A percentile compares a stretch with the other conserved stretches of the same genome.
These are phyloP conservation scores for Collichthys lucidus DNA, from an alignment of 2,113 vertebrate species.

Conservation along the genomic window DNA sequence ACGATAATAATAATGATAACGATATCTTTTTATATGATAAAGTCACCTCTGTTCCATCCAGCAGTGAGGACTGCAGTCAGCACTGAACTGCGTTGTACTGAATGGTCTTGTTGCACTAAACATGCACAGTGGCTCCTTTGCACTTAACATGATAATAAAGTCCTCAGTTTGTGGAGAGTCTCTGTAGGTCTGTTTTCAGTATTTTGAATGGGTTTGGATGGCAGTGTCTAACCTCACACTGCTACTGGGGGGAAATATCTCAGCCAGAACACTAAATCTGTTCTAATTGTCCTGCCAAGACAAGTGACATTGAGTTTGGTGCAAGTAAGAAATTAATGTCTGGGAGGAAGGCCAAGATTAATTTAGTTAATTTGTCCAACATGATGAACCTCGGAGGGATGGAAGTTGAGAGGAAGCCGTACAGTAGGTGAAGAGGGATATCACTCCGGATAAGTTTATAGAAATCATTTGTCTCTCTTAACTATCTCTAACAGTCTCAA, in stretches of 20 bases:
- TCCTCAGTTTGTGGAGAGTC: constrained; percentile 35
- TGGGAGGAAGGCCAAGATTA: not conserved
- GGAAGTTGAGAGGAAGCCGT: not conserved
- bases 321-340: not conserved
- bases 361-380: not conserved
- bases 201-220: not conserved
- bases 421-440: not conserved
- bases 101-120: constrained; percentile 28
- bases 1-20: not conserved
- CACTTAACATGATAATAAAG: constrained; percentile 45
- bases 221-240: not conserved
- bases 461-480: not conserved
- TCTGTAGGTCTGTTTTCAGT: not conserved
- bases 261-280: not conserved
- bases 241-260: not conserved
- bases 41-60: not conserved
- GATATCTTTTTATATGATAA: constrained; percentile 20
- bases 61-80: not conserved
- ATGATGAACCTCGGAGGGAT: not conserved
- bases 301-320: not conserved
- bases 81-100: constrained; percentile 16
- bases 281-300: not conserved
- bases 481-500: not conserved
- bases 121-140: constrained; percentile 25
- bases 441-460: not conserved